Base-by-base conservation (phyloP, 2,888 invertebrate species). In the Drosophila ochracea region DNA sequence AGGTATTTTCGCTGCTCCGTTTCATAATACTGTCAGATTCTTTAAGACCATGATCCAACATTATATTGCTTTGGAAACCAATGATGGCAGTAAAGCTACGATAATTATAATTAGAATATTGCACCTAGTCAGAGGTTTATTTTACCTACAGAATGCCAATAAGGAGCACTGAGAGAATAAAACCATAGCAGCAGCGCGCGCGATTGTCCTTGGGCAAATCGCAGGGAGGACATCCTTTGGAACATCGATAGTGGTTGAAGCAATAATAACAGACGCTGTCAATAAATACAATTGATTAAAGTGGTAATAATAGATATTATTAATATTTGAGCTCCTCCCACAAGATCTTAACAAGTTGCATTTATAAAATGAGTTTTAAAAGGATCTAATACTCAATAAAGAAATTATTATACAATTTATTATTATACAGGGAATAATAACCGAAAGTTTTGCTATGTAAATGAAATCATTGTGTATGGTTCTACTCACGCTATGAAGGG, bases 231-330 rank as follows among this genome's bases (percentile, higher is more conserved):
- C 96, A 96, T 35, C 97, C 82, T 53, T 82, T 71, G 91, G 96
- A 96, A 82, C 97, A 97, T 78, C 97, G 96, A 92, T 98, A 98
- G 94, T 97, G 97, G 94, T 98, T 98, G 93, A 97, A 97, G 86
- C 95, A 95, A 64, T 96, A 94, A 41, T 85, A 85, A 60, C 85
- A 83, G 4, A 88, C 74, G 13, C 94, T 39, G 33, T 16, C n/a
- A 21, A 9, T 2, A 7, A n/a, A 16, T n/a, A 7, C n/a, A 7
- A 31, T 53, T 31, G 5, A 31, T 43, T 31, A 31, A 21, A 31
- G n/a, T 52, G 11, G 3, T 21, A 9, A 2, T 4, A 21, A 33
- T 16, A 16, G 0, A 52, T n/a, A 11, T 10, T 10, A 43, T 9
- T 41, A 41, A 41, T 35, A 37, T 1, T 37, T 2, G 37, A 37